Evolutionary conservation across 2,113 vertebrate species (phyloP).

Genomic region (Opisthocomus hoazin): DNA sequence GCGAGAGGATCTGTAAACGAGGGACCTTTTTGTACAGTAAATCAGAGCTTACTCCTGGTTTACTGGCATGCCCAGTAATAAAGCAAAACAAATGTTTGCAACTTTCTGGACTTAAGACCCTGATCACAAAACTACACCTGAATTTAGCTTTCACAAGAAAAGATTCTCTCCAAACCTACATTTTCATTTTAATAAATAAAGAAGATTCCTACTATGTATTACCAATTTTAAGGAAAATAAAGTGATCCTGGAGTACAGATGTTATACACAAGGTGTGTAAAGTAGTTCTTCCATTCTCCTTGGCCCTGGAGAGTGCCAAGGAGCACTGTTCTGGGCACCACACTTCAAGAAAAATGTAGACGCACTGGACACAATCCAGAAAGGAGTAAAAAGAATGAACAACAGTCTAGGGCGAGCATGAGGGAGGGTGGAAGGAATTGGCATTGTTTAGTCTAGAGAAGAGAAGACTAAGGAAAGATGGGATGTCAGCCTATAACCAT

Average conservation of each 20-base stretch:
- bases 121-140: neutral
- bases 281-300: neutral
- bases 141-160: neutral
- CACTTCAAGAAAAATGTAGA: neutral
- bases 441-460: conserved; percentile 49
- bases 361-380: neutral
- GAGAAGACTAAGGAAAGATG: neutral
- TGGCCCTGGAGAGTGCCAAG: neutral
- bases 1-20: neutral
- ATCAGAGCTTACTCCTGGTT: neutral
- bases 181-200: neutral
- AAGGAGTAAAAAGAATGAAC: neutral
- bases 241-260: neutral
- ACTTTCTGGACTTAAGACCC: neutral
- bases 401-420: neutral
- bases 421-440: neutral
- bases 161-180: neutral
- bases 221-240: neutral
- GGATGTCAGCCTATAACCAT: neutral
- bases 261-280: neutral
- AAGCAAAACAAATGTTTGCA: neutral
- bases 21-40: neutral
- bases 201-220: neutral
- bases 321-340: neutral
- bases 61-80: neutral